Percentiles rank a stretch among this genome's conserved stretches.
Evolutionary conservation across 2,888 invertebrate species (phyloP).

Genomic region (Drosophila bunnanda): DNA sequence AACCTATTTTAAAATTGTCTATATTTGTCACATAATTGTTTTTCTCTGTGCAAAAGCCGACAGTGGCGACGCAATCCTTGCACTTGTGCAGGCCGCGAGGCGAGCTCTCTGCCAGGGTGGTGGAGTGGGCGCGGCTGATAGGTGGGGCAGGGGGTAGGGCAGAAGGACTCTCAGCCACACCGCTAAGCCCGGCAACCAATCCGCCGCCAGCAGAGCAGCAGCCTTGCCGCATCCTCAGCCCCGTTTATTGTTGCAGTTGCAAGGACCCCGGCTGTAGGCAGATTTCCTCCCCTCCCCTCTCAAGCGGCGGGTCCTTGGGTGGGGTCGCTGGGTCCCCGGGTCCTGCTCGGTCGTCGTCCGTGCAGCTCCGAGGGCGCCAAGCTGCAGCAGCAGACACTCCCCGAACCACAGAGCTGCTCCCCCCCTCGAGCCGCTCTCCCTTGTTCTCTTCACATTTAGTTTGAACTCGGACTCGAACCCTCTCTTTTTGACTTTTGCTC

Average conservation of each 20-base stretch:
- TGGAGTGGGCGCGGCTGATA: neutral
- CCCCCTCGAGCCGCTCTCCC: neutral
- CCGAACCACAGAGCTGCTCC: slow-evolving; percentile 25
- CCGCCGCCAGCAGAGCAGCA: slow-evolving; percentile 57
- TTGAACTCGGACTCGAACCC: slow-evolving; percentile 27
- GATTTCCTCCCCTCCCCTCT: too few relatives aligned
- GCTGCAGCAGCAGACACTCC: slow-evolving; percentile 46
- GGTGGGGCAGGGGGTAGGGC: slow-evolving; percentile 6
- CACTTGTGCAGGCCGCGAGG: slow-evolving; percentile 73
- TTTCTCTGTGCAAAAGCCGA: slow-evolving; percentile 22
- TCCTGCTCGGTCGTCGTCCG: slow-evolving; percentile 17
- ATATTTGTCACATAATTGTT: too few relatives aligned
- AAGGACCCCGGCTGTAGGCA: slow-evolving; percentile 49
- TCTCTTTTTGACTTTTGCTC: slow-evolving; percentile 31
- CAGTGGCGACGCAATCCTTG: slow-evolving; percentile 81
- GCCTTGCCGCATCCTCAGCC: slow-evolving; percentile 50
- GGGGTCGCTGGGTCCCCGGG: slow-evolving; percentile 1
- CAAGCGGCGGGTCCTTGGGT: neutral
- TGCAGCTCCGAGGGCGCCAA: slow-evolving; percentile 61
- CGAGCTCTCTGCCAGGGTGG: slow-evolving; percentile 33
- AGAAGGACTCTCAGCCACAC: slow-evolving; percentile 42
- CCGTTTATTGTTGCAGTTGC: slow-evolving; percentile 63
- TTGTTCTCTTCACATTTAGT: neutral
- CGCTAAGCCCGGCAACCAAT: slow-evolving; percentile 57
- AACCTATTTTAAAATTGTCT: too few relatives aligned